Evolutionary conservation across 2,113 vertebrate genomes (phyloP).

Genomic region (Gambusia affinis): DNA sequence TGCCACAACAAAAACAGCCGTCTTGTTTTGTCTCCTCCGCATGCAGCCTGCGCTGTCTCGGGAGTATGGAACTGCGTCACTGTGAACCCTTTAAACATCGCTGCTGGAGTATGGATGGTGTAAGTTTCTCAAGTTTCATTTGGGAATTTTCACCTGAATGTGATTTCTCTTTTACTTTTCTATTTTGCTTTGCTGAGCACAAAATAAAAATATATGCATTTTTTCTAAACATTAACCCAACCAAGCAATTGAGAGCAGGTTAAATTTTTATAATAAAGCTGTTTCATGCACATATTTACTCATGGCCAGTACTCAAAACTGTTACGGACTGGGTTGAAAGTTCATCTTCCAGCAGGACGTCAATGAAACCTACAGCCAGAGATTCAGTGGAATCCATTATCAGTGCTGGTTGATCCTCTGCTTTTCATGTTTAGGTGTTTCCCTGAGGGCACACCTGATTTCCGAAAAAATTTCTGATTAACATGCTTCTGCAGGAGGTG

Average conservation of each 20-base stretch:
- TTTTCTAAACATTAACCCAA: neutral
- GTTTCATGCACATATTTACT: no score
- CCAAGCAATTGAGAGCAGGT: no score
- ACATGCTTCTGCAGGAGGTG: no score
- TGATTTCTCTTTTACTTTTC: neutral
- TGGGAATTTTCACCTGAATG: neutral
- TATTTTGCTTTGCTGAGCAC: neutral
- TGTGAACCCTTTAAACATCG: constrained; percentile 93
- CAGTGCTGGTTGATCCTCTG: no score
- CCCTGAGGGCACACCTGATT: neutral
- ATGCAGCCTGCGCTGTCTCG: constrained; percentile 86
- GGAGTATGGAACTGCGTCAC: constrained; percentile 95
- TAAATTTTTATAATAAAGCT: no score
- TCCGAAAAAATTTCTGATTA: neutral
- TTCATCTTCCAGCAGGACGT: no score
- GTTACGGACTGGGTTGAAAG: no score
- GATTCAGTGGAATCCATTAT: no score
- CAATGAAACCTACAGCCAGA: no score
- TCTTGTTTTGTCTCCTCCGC: constrained; percentile 11
- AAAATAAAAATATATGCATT: neutral
- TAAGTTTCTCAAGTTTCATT: constrained; percentile 78
- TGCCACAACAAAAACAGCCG: neutral
- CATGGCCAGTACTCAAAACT: no score
- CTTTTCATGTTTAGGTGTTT: no score
- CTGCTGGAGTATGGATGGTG: constrained; percentile 98